A percentile compares a stretch with the other conserved stretches of the same genome.
Evolutionary conservation across 1,140 invertebrate species (phyloP).

Genomic region (Trachymyrmex septentrionalis): DNA sequence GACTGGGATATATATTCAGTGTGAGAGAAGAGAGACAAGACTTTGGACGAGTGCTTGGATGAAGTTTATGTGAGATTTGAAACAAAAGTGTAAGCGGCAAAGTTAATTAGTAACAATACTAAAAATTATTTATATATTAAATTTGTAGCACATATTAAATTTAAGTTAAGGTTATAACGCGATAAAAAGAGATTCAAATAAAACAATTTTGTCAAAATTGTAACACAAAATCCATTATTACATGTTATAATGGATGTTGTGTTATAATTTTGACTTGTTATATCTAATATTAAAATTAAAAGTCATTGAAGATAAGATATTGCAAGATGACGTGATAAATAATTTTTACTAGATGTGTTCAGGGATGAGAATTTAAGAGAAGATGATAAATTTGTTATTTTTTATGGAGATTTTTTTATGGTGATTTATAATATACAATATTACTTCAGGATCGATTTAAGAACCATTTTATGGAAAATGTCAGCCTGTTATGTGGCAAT

Average conservation of each 20-base stretch:
- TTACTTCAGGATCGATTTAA: constrained; percentile 48
- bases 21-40: constrained; percentile 1
- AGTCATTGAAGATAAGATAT: background rate
- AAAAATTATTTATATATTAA: background rate
- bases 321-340: background rate
- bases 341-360: background rate
- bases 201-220: no score
- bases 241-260: background rate
- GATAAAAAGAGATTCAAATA: background rate
- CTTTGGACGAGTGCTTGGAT: background rate
- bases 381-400: constrained; percentile 48
- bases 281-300: constrained; percentile 11
- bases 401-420: constrained; percentile 9
- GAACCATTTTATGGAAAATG: constrained; percentile 56
- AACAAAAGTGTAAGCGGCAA: constrained; percentile 1
- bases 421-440: constrained; percentile 59
- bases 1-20: constrained; percentile 5
- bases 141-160: background rate
- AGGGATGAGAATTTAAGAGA: constrained; percentile 10
- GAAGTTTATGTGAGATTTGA: constrained; percentile 7
- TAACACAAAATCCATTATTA: no score
- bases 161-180: background rate
- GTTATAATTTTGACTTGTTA: background rate
- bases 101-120: background rate
- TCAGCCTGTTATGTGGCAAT: constrained; percentile 6